A percentile compares a stretch with the other conserved stretches of the same genome.
These are phyloP conservation scores for Zaprionus africanus DNA, from an alignment of 1,140 invertebrate species.

Conservation along the genomic window DNA sequence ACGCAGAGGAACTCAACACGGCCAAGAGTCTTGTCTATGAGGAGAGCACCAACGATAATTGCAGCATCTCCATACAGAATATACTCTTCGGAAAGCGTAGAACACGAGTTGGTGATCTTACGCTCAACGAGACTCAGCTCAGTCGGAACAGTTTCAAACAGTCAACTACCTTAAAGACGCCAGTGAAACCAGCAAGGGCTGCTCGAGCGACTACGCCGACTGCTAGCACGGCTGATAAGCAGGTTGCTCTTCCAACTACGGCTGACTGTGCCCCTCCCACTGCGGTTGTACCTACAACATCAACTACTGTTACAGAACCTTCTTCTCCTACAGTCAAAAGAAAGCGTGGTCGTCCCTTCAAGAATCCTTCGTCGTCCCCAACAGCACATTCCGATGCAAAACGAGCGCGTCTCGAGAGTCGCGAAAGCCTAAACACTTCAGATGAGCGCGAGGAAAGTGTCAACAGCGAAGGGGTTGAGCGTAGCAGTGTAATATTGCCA, in stretches of 20 bases:
- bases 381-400: constrained; percentile 4
- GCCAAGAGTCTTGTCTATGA: constrained; percentile 48
- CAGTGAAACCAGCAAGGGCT: not conserved
- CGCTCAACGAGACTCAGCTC: constrained; percentile 61
- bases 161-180: not conserved
- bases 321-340: not conserved
- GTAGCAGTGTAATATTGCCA: not conserved
- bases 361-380: not conserved
- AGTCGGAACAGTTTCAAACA: constrained; percentile 42
- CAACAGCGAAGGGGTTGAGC: not conserved
- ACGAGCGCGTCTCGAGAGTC: not conserved
- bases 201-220: not conserved
- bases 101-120: constrained; percentile 41
- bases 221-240: not conserved
- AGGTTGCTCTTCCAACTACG: not conserved
- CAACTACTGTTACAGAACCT: not conserved
- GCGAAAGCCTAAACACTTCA: not conserved
- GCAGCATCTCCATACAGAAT: constrained; percentile 73
- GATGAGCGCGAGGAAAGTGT: not conserved
- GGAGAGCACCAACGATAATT: constrained; percentile 70
- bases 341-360: constrained; percentile 27
- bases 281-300: not conserved
- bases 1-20: constrained; percentile 38
- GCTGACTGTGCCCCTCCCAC: not conserved
- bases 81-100: constrained; percentile 71